These are phyloP conservation scores for Salminus brasiliensis DNA, from an alignment of 2,113 vertebrate species.

Conservation along the genomic window DNA sequence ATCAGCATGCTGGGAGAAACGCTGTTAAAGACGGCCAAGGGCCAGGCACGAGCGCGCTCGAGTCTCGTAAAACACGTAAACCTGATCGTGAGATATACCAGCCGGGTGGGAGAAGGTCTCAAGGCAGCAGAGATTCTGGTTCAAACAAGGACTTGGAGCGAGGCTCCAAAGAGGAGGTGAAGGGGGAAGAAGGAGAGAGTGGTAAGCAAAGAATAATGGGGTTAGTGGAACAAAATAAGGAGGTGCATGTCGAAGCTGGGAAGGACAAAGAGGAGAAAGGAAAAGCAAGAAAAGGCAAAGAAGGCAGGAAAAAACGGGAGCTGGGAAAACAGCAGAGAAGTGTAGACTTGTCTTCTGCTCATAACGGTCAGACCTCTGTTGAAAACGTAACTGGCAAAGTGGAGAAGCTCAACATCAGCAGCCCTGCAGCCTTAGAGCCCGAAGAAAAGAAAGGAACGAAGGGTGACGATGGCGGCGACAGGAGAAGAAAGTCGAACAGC, in stretches of 20 bases:
- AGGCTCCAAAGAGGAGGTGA: slow-evolving; percentile 42
- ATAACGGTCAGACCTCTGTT: not conserved
- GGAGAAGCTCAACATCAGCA: slow-evolving; percentile 78
- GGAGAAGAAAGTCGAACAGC: slow-evolving; percentile 54
- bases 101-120: slow-evolving; percentile 84
- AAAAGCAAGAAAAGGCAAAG: slow-evolving; percentile 49
- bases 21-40: slow-evolving; percentile 8
- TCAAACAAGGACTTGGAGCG: slow-evolving; percentile 63
- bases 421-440: slow-evolving; percentile 54
- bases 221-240: slow-evolving; percentile 39
- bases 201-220: slow-evolving; percentile 4
- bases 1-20: not conserved
- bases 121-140: slow-evolving; percentile 61
- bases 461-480: slow-evolving; percentile 46
- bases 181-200: slow-evolving; percentile 42
- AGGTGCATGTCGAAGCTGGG: slow-evolving; percentile 38
- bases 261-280: slow-evolving; percentile 42
- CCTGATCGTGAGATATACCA: slow-evolving; percentile 95
- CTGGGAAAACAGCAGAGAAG: slow-evolving; percentile 24
- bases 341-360: not conserved
- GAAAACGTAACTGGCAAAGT: slow-evolving; percentile 76
- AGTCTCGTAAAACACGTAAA: slow-evolving; percentile 82
- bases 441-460: slow-evolving; percentile 38
- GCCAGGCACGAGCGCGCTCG: slow-evolving; percentile 41
- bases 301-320: slow-evolving; percentile 43